Evolutionary conservation across 2,888 invertebrate species (phyloP), one percentile per base, ranked within the genome.

Genomic region (Yponomeuta evonymella): DNA sequence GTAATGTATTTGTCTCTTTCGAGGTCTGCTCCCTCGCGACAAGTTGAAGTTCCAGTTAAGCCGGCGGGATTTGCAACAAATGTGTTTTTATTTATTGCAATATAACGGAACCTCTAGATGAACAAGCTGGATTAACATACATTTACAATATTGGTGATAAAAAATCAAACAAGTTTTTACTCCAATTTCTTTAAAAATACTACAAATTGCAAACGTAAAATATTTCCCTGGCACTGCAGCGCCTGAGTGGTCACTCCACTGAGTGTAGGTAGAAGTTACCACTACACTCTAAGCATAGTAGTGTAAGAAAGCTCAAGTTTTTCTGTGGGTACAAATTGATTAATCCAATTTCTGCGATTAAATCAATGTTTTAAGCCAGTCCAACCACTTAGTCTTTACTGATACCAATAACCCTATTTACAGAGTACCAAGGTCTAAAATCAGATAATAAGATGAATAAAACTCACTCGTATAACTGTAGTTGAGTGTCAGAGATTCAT

Each of bases 401-500:
- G 23, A 23, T 23, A 23, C 23, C 23, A 8, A 43, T 1, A 58
- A 58, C 12, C 15, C 12, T 58, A 15, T 58, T 58, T 15, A 5
- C 12, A 5, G 15, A 15, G 15, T 58, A 15, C 12, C 15, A 58
- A 15, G 15, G 15, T 12, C 51, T 58, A 58, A 58, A 58, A 58
- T 58, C 51, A 15, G 51, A 15, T 58, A 51, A 12, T 58, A 58
- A 8, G 8, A 36, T 43, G 43, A 15, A 58, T 15, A 58, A 10
- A 58, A 58, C 51, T 58, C 2, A 29, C 64, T 64, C 64, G 64
- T 29, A 29, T 43, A 36, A 67, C 36, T 51, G 65, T 71, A 67
- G 68, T 65, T 58, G 43, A 71, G 64, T 69, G 65, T 12, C 33
- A 12, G 65, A 65, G 65, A 65, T 65, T 65, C 65, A 29, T 70